Percentiles rank a stretch among this genome's conserved stretches.
phyloP scores from a whole-genome alignment of 1,140 invertebrate genomes.

The Camponotus floridanus region DNA sequence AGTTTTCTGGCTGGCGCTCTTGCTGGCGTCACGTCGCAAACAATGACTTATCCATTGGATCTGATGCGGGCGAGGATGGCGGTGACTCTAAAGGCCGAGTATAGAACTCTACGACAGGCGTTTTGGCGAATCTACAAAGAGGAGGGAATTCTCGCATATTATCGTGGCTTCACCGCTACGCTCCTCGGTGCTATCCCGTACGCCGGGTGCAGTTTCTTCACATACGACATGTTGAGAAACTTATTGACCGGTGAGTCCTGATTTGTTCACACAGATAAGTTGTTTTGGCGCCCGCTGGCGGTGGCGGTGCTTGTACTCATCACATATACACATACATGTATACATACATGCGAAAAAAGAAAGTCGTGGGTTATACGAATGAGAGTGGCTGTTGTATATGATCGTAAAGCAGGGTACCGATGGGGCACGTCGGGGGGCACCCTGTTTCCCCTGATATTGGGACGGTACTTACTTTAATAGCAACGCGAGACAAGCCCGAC shows the following conservation, averaged over 20 bases:
- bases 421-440: conserved; percentile 72
- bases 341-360: conserved; percentile 23
- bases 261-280: conserved; percentile 45
- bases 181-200: conserved; percentile 98
- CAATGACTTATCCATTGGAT: conserved; percentile 98
- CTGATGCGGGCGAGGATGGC: conserved; percentile 99
- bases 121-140: conserved; percentile 93
- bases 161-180: conserved; percentile 96
- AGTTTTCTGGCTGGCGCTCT: conserved; percentile 96
- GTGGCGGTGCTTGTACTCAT: conserved; percentile 67
- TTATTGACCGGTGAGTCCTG: conserved; percentile 90
- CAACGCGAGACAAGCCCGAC: conserved; percentile 78
- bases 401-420: conserved; percentile 75
- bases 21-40: conserved; percentile 97
- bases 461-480: conserved; percentile 79
- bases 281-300: conserved; percentile 48
- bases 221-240: conserved; percentile 97
- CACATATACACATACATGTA: not conserved
- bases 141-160: conserved; percentile 94
- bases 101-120: conserved; percentile 90
- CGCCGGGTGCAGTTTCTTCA: conserved; percentile 98
- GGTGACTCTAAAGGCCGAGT: conserved; percentile 93
- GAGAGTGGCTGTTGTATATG: conserved; percentile 71
- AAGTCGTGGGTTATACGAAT: conserved; percentile 68
- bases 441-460: conserved; percentile 79